Evolutionary conservation across 2,888 invertebrate genomes (phyloP).

Genomic region (Idaea dimidiata): DNA sequence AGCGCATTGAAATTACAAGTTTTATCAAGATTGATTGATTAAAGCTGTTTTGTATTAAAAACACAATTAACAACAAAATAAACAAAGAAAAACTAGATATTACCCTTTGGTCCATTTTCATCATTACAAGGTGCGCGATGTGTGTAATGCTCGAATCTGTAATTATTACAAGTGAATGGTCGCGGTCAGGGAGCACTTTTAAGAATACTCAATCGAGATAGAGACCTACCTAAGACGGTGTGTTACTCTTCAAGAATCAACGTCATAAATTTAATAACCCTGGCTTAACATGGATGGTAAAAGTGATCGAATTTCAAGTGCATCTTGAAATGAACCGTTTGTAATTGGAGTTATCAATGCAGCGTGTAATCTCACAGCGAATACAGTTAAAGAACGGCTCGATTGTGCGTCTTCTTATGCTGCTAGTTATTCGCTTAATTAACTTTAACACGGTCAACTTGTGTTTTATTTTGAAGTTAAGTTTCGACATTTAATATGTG

Average conservation of each 20-base stretch:
- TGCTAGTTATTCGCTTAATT: conserved; percentile 53
- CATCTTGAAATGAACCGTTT: conserved; percentile 45
- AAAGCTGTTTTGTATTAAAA: no score
- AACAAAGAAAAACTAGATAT: no score
- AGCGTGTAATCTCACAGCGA: conserved; percentile 35
- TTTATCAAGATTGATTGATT: no score
- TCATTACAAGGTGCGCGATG: no score
- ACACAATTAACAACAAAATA: no score
- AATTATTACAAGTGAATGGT: no score
- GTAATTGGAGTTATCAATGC: conserved; percentile 42
- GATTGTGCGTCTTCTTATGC: conserved; percentile 46
- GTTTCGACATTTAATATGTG: conserved; percentile 34
- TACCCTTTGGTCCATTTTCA: no score
- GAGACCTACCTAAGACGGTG: not conserved
- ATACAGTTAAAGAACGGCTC: conserved; percentile 48
- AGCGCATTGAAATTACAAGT: no score
- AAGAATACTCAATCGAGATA: conserved; percentile 27
- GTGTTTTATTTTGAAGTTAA: conserved; percentile 39
- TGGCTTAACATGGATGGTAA: conserved; percentile 21
- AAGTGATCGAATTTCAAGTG: conserved; percentile 56
- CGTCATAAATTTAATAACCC: not conserved
- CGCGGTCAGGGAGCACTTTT: no score
- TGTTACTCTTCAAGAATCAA: not conserved
- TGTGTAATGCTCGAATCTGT: no score
- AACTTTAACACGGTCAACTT: conserved; percentile 57